Conservation (phyloP, 2,113 vertebrate genomes). For the Sturnus vulgaris region DNA sequence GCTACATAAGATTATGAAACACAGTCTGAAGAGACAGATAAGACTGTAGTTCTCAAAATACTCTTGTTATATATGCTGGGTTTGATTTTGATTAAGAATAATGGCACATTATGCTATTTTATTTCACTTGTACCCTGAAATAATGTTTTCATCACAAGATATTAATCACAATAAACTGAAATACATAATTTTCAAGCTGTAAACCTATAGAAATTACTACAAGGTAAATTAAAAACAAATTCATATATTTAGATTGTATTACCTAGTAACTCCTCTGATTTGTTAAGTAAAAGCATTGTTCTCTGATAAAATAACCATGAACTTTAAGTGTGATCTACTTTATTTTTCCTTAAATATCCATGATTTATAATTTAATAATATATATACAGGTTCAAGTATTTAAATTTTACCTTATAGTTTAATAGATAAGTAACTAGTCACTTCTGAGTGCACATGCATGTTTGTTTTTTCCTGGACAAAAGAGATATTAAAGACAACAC, state of each 20-base stretch:
- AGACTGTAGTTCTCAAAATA: background rate
- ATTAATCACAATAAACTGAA: background rate
- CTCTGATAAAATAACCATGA: background rate
- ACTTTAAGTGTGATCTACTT: background rate
- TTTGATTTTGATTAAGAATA: background rate
- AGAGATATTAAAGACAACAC: background rate
- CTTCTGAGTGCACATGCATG: background rate
- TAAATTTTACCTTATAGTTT: background rate
- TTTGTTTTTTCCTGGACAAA: background rate
- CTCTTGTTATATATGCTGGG: background rate
- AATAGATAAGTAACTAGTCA: background rate
- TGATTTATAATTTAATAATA: background rate
- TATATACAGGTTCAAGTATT: background rate
- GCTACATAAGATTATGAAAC: background rate
- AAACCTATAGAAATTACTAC: background rate
- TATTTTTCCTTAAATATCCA: background rate
- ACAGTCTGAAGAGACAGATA: background rate
- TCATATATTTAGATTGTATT: background rate
- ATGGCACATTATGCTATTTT: background rate
- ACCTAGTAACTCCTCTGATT: background rate
- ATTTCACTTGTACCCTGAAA: conserved; percentile 16
- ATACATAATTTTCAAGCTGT: background rate
- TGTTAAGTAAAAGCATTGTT: background rate
- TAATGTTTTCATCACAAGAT: background rate
- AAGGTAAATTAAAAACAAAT: background rate